Conservation (phyloP, 2,797 vertebrate genomes). For the Gambelia wislizenii region DNA sequence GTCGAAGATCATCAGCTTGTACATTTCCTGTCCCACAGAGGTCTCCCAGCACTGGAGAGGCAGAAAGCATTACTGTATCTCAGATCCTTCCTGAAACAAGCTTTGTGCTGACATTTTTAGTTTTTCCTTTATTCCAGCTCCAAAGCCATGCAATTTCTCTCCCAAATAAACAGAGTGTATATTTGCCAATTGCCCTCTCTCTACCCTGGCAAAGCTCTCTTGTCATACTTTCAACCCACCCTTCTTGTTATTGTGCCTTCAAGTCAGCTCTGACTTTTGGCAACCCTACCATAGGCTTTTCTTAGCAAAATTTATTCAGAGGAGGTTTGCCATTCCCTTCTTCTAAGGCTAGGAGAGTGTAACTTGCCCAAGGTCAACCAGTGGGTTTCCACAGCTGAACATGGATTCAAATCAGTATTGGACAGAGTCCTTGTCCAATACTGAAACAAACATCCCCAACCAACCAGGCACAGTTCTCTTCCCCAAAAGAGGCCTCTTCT, state of each 20-base stretch:
- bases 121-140: not conserved
- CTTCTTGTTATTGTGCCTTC: not conserved
- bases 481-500: not conserved
- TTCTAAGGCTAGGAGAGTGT: too few species aligned
- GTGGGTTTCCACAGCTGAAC: too few species aligned
- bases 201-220: not conserved
- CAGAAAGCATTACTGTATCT: not conserved
- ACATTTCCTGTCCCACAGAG: conserved; percentile 92
- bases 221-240: not conserved
- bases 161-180: not conserved
- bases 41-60: conserved; percentile 91
- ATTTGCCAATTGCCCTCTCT: not conserved
- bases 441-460: too few species aligned
- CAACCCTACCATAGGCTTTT: too few species aligned
- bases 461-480: not conserved
- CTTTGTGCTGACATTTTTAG: not conserved
- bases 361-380: too few species aligned
- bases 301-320: too few species aligned
- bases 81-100: not conserved
- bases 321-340: too few species aligned
- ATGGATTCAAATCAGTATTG: too few species aligned
- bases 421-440: too few species aligned
- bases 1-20: conserved; percentile 90
- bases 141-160: not conserved
- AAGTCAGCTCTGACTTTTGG: too few species aligned